phyloP scores from a whole-genome alignment of 1,140 invertebrate genomes.

The Drosophila sp. region DNA sequence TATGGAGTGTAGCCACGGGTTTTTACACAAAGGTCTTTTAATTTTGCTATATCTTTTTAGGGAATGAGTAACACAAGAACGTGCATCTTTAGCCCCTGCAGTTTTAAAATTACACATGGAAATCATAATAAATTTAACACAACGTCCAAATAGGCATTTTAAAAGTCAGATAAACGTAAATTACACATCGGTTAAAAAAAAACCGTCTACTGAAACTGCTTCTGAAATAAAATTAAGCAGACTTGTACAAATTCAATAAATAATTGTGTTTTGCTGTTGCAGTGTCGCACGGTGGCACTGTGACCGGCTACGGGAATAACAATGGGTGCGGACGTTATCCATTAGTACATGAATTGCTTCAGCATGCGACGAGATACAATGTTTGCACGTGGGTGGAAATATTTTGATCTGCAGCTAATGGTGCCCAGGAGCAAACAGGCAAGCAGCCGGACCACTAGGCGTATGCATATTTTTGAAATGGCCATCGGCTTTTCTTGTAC shows the following conservation, averaged over 20 bases:
- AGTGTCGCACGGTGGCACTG: not conserved
- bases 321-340: slow-evolving; percentile 15
- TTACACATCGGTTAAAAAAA: slow-evolving; percentile 26
- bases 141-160: slow-evolving; percentile 40
- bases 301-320: slow-evolving; percentile 23
- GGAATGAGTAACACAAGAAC: no score
- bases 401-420: slow-evolving; percentile 68
- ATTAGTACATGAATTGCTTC: slow-evolving; percentile 16
- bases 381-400: slow-evolving; percentile 16
- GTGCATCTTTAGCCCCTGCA: no score
- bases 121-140: not conserved
- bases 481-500: slow-evolving; percentile 49
- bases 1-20: no score
- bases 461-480: slow-evolving; percentile 81
- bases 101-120: not conserved
- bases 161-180: slow-evolving; percentile 60
- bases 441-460: slow-evolving; percentile 39
- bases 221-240: slow-evolving; percentile 66
- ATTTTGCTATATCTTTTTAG: no score
- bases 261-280: slow-evolving; percentile 60
- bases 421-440: slow-evolving; percentile 29
- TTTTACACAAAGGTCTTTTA: no score
- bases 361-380: not conserved
- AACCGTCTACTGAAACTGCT: slow-evolving; percentile 38
- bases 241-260: slow-evolving; percentile 73